Percentiles rank a stretch among this genome's conserved stretches.
phyloP scores from a whole-genome alignment of 1,140 invertebrate genomes.

The Saccostrea echinata region DNA sequence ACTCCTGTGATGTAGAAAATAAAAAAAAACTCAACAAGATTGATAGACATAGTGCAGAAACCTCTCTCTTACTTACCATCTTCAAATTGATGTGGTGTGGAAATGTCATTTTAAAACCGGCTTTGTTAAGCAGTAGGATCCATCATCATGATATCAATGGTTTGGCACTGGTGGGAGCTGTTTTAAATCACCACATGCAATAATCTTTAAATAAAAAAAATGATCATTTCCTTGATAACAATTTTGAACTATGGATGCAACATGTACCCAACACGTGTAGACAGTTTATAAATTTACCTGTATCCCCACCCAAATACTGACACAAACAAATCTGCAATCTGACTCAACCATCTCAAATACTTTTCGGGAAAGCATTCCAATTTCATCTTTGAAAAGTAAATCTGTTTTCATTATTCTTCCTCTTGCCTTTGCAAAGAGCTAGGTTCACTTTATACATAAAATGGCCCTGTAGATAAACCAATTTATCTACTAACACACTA shows the following conservation, averaged over 20 bases:
- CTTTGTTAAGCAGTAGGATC: not conserved
- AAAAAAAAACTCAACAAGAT: not conserved
- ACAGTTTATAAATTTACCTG: slow-evolving; percentile 42
- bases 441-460: too few relatives aligned
- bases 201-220: not conserved
- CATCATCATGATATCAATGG: slow-evolving; percentile 8
- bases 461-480: too few relatives aligned
- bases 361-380: slow-evolving; percentile 49
- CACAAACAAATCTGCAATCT: slow-evolving; percentile 43
- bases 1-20: not conserved
- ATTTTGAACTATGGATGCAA: too few relatives aligned
- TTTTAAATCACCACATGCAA: slow-evolving; percentile 19
- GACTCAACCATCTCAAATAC: slow-evolving; percentile 49
- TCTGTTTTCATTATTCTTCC: slow-evolving; percentile 31
- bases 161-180: slow-evolving; percentile 39
- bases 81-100: slow-evolving; percentile 29
- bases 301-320: slow-evolving; percentile 23
- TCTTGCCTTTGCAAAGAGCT: slow-evolving; percentile 32
- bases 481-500: too few relatives aligned
- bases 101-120: not conserved
- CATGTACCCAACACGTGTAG: not conserved
- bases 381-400: slow-evolving; percentile 49
- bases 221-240: too few relatives aligned
- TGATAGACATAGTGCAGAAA: not conserved
- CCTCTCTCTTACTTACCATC: slow-evolving; percentile 5